Base-by-base conservation (phyloP, 1,140 invertebrate genomes). In the Protaetia brevitarsis region DNA sequence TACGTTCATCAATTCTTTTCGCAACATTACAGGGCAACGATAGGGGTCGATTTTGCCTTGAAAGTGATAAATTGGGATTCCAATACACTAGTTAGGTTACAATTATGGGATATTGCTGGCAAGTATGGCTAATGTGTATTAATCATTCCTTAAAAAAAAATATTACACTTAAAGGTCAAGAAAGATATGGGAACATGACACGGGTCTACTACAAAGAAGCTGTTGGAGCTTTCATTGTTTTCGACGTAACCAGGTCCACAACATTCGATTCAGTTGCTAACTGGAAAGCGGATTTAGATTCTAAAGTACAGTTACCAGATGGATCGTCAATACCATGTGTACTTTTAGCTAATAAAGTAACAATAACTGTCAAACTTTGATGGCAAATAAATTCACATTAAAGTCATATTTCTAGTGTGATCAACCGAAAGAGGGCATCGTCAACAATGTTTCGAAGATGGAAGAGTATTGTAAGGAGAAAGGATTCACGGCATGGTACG, bases 181-280 rank as follows among this genome's bases (percentile, higher is more conserved):
- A 99, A 78, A 82, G 97, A 62, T 99, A 98, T 80, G 96, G 96
- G 5, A 99, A 98, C 78, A 99, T 99, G 97, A 99, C 97, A 0
- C 80, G 97, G 60, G 96, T 99, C 0, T 99, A 99, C 81, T 99
- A 99, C 82, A 98, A 98, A 81, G 97, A 99, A 82, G 96, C 97
- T 0, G 95, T 99, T 2, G 97, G 95, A n/a, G 96, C 96, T 5
- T 97, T 99, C 77, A 94, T 99, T 72, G 96, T 99, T 1, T 98
- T 98, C 79, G 97, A 99, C 80, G 94, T 97, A 4, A 96, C 94
- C 5, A 84, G 95, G 75, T 86, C 88, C 27, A 89, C 92, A 1
- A 98, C 97, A 21, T 94, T 99, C 76, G 95, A 98, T 72, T 96
- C 96, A 11, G 96, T 98, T 2, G 83, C 92, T 21, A 97, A 97